Percentiles rank a stretch among this genome's conserved stretches.
Conservation (phyloP, 2,888 invertebrate species). For the Drosophila colorata region DNA sequence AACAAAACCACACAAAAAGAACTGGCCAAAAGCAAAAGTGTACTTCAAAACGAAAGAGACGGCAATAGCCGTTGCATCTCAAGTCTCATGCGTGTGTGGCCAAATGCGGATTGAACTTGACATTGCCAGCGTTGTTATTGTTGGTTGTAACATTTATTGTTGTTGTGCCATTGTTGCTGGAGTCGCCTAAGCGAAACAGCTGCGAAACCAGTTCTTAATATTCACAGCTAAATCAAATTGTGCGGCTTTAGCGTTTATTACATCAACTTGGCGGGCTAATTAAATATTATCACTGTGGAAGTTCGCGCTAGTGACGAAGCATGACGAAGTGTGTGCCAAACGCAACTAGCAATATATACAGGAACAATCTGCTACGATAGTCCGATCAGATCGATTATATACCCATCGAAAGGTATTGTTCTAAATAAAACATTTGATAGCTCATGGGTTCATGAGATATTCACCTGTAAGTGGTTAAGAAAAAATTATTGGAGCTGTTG, state of each 20-base stretch:
- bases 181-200: constrained; percentile 8
- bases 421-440: no score
- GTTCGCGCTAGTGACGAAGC: not conserved
- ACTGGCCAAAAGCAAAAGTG: not conserved
- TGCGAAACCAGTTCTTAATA: constrained; percentile 39
- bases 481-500: no score
- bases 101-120: constrained; percentile 56
- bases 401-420: no score
- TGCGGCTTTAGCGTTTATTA: constrained; percentile 20
- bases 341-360: no score
- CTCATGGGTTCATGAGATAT: no score
- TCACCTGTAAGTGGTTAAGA: no score
- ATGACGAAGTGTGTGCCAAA: no score
- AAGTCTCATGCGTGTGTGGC: constrained; percentile 6
- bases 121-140: constrained; percentile 45
- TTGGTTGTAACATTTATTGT: not conserved
- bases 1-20: not conserved
- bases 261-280: constrained; percentile 36
- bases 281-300: constrained; percentile 12
- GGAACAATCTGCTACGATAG: no score
- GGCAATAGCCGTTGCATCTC: constrained; percentile 13
- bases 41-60: constrained; percentile 29
- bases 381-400: no score
- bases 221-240: constrained; percentile 26
- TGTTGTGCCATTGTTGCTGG: constrained; percentile 7